Evolutionary conservation across 2,113 vertebrate genomes (phyloP).

Genomic region (Puntigrus tetrazona): DNA sequence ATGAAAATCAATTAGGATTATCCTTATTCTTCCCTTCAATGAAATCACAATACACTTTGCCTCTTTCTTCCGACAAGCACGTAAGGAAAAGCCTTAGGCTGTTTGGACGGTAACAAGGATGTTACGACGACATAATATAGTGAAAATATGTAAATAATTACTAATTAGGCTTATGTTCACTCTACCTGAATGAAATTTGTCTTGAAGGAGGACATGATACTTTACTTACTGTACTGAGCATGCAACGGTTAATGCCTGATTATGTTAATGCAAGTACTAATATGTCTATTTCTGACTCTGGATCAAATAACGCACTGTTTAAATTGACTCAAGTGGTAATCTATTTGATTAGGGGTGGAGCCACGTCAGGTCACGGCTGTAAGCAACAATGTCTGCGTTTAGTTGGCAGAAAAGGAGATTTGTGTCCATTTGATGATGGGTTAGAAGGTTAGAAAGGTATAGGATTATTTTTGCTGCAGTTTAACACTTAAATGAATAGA

Average conservation of each 20-base stretch:
- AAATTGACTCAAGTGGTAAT: constrained; percentile 23
- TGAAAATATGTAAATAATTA: constrained; percentile 50
- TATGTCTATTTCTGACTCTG: constrained; percentile 18
- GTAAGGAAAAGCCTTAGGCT: constrained; percentile 61
- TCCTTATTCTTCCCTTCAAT: constrained; percentile 65
- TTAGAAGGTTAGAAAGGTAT: not conserved
- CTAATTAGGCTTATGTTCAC: constrained; percentile 62
- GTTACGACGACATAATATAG: constrained; percentile 39
- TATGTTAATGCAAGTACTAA: constrained; percentile 37
- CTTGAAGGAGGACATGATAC: constrained; percentile 56
- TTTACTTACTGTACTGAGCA: not conserved
- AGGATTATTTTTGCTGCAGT: not conserved
- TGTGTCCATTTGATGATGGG: not conserved
- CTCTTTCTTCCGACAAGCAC: constrained; percentile 56
- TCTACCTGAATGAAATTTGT: constrained; percentile 66
- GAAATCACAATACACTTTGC: constrained; percentile 64
- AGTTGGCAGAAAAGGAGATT: not conserved
- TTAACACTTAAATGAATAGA: not conserved
- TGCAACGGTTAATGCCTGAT: constrained; percentile 20
- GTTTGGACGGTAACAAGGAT: constrained; percentile 19
- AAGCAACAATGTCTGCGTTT: not conserved
- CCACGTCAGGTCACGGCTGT: constrained; percentile 4
- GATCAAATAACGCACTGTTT: constrained; percentile 20
- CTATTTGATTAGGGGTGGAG: constrained; percentile 17
- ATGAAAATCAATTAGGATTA: constrained; percentile 67